phyloP scores from a whole-genome alignment of 2,797 vertebrate genomes.

The Argyrosomus regius region DNA sequence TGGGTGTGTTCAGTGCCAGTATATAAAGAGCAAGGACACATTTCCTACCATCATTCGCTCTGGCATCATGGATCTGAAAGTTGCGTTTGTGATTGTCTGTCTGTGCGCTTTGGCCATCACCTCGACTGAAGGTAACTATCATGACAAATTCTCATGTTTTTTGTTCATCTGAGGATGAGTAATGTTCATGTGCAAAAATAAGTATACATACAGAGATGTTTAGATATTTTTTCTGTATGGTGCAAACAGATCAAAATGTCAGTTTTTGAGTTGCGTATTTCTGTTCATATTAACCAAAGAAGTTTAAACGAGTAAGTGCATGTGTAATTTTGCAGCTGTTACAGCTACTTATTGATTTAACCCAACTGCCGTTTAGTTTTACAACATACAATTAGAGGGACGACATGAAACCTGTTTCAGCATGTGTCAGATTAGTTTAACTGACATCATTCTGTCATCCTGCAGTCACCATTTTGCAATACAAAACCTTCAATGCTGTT shows the following conservation, averaged over 20 bases:
- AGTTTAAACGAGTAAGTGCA: background rate
- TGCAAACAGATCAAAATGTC: background rate
- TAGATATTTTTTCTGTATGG: background rate
- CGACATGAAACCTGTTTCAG: background rate
- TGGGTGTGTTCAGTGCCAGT: background rate
- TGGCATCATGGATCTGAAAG: slow-evolving; percentile 78
- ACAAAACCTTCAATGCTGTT: background rate
- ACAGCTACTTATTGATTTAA: background rate
- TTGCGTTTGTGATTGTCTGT: slow-evolving; percentile 50
- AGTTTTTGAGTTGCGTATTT: background rate
- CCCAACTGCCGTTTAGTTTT: background rate
- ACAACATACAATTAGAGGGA: background rate
- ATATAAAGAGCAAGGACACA: slow-evolving; percentile 45
- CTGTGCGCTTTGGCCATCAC: slow-evolving; percentile 66
- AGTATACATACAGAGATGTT: background rate
- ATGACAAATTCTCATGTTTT: too few species aligned
- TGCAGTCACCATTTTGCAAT: background rate
- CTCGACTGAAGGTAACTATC: slow-evolving; percentile 75
- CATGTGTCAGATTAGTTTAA: background rate
- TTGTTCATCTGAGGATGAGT: too few species aligned
- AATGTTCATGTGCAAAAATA: background rate
- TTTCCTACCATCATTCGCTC: background rate
- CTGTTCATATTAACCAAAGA: background rate
- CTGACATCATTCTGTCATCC: background rate
- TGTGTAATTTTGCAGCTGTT: background rate